Evolutionary conservation across 2,113 vertebrate genomes (phyloP), one percentile per base, ranked within the genome.

Genomic region (Sphaerodactylus townsendi): DNA sequence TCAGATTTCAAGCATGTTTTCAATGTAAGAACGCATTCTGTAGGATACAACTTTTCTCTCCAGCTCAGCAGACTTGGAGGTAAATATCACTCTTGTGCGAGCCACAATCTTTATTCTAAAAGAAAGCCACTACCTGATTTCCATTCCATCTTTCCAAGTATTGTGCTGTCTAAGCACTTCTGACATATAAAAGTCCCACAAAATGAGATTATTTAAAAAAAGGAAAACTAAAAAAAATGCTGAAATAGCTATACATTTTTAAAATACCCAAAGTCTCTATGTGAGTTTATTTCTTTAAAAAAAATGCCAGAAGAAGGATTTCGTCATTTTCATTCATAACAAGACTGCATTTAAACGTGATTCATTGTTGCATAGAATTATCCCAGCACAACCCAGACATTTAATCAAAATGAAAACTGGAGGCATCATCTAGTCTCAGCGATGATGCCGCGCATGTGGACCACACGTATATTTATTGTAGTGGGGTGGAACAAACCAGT

Each of bases 351-450:
- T 96, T 94, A 94, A 93, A 93, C 83, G 95, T 96, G 92, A 94
- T 88, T 96, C 91, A 94, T 95, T 97, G 97, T 99, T 99, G 98
- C 98, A 99, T 99, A 99, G 98, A 98, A 96, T 96, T 96, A 97
- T 97, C 96, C 95, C 94, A 96, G 97, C 94, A 95, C 92, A 97
- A 96, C 89, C 88, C 93, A 97, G 95, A 95, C 93, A 95, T 96
- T 95, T 96, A 93, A 92, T 94, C 93, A 92, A 95, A 93, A 89
- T 89, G 88, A 90, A 94, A 91, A 94, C 97, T 97, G 93, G 87
- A 94, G 95, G 94, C 92, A 87, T 92, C 89, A 91, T 93, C 84
- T 85, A 39, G 81, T 88, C 73, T 92, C 90, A 86, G 74, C 79
- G 84, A 69, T 46, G 81, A 80, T 74, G 88, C 88, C 0, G 2